Evolutionary conservation across 2,888 invertebrate species (phyloP).

Genomic region (Caenorhabditis wallacei): DNA sequence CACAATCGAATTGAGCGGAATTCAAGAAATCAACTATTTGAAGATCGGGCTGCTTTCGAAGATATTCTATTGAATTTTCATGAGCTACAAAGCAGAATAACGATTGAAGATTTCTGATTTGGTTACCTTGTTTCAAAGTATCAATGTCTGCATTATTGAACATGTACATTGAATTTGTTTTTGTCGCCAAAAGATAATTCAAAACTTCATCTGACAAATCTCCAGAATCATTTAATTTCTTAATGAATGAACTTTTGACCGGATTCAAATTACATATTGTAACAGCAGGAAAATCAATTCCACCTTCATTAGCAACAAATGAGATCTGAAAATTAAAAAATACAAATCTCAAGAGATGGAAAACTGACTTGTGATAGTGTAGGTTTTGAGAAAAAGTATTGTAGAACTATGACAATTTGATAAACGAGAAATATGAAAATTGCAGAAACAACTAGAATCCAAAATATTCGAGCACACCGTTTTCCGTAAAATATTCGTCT

Average conservation of each 20-base stretch:
- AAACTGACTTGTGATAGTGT: conserved; percentile 55
- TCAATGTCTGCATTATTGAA: conserved; percentile 44
- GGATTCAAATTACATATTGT: conserved; percentile 79
- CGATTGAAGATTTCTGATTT: background rate
- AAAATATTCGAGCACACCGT: conserved; percentile 43
- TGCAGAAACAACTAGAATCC: conserved; percentile 44
- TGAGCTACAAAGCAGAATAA: conserved; percentile 41
- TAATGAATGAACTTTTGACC: conserved; percentile 69
- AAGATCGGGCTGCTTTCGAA: conserved; percentile 59
- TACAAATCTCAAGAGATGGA: background rate
- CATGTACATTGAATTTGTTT: conserved; percentile 59
- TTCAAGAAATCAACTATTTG: conserved; percentile 62
- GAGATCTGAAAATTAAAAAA: conserved; percentile 65
- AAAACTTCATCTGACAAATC: conserved; percentile 63
- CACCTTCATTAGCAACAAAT: conserved; percentile 73
- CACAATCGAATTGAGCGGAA: conserved; percentile 71
- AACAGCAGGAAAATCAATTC: conserved; percentile 75
- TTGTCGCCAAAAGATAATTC: conserved; percentile 66
- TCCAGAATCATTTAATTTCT: conserved; percentile 63
- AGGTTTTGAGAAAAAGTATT: conserved; percentile 46
- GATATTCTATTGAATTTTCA: conserved; percentile 22
- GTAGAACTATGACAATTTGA: conserved; percentile 52
- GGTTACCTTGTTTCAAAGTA: conserved; percentile 8
- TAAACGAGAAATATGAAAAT: conserved; percentile 44
- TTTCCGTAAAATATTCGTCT: conserved; percentile 71